These are phyloP conservation scores for Calonectris borealis DNA, from an alignment of 2,113 vertebrate genomes.

Conservation along the genomic window DNA sequence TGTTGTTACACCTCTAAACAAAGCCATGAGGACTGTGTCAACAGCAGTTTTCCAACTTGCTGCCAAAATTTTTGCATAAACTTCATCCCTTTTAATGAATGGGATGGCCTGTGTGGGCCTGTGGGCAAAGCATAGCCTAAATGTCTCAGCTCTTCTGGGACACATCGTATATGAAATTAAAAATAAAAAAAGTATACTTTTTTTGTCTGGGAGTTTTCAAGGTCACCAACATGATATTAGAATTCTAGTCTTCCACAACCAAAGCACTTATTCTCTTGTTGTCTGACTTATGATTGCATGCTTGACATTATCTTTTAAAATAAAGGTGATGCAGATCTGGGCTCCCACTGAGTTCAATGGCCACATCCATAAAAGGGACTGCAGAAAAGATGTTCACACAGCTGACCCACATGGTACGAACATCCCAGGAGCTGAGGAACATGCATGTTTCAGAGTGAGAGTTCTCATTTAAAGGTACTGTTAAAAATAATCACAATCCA, in stretches of 20 bases:
- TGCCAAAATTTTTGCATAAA: not conserved
- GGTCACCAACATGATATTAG: not conserved
- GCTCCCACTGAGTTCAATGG: not conserved
- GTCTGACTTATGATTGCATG: not conserved
- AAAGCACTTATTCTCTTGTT: not conserved
- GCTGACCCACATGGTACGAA: not conserved
- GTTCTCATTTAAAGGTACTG: not conserved
- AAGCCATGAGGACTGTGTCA: not conserved
- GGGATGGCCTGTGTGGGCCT: not conserved
- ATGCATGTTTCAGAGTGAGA: not conserved
- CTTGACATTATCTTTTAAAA: slow-evolving; percentile 24
- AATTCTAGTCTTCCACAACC: not conserved
- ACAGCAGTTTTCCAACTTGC: slow-evolving; percentile 24
- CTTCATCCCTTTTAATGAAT: not conserved
- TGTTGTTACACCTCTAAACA: slow-evolving; percentile 64
- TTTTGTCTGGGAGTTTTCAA: not conserved
- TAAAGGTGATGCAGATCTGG: not conserved
- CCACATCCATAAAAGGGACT: not conserved
- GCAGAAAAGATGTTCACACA: not conserved
- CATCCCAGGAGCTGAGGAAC: not conserved
- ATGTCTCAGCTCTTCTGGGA: not conserved
- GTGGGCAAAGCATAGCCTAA: not conserved
- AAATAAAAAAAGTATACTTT: not conserved
- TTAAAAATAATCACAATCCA: not conserved
- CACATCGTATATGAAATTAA: not conserved